Evolutionary conservation across 2,888 invertebrate genomes (phyloP).

Genomic region (Tipula unca): DNA sequence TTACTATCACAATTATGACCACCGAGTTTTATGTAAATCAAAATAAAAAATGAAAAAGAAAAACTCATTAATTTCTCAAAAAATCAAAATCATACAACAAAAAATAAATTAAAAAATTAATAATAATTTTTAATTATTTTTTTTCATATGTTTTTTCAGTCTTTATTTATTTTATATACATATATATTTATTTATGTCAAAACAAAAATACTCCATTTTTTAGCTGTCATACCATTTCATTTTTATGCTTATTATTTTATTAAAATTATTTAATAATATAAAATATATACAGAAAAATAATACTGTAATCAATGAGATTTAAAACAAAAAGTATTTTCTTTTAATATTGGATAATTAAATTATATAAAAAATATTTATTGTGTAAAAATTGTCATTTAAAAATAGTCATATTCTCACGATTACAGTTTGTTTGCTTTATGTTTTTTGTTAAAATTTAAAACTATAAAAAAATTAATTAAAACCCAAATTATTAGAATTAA

Average conservation of each 20-base stretch:
- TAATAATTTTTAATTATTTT: slow-evolving; percentile 9
- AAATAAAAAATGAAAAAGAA: not conserved
- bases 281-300: slow-evolving; percentile 8
- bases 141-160: slow-evolving; percentile 14
- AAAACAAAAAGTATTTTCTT: not conserved
- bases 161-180: not conserved
- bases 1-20: not conserved
- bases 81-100: not conserved
- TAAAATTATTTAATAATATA: slow-evolving; percentile 3
- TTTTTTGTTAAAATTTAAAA: slow-evolving; percentile 18
- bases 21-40: not conserved
- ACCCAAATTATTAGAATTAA: not conserved
- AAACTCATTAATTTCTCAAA: not conserved
- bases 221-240: slow-evolving; percentile 14
- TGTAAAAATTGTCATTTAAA: slow-evolving; percentile 16
- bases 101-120: not conserved
- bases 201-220: not conserved
- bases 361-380: not conserved
- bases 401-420: slow-evolving; percentile 14
- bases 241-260: slow-evolving; percentile 17
- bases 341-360: not conserved
- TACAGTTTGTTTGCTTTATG: slow-evolving; percentile 20
- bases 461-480: slow-evolving; percentile 9
- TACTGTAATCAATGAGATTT: slow-evolving; percentile 18
- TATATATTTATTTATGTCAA: slow-evolving; percentile 8